Evolutionary conservation across 2,888 invertebrate genomes (phyloP).

Genomic region (Belgica antarctica): DNA sequence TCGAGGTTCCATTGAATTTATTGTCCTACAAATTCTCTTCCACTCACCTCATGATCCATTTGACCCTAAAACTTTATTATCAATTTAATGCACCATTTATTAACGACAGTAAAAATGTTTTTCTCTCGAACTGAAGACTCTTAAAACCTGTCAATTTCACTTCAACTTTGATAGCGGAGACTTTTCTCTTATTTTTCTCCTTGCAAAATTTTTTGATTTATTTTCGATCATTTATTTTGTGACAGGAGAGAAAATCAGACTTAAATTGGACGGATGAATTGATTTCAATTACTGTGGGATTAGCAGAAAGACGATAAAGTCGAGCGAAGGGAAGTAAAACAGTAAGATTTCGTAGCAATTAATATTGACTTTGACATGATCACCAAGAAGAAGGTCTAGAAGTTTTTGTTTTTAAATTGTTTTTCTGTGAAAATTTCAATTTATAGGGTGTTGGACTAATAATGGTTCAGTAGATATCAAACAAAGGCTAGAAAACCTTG

Average conservation of each 20-base stretch:
- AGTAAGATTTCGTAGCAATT: slow-evolving; percentile 30
- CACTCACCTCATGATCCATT: not conserved
- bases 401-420: not conserved
- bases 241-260: slow-evolving; percentile 20
- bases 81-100: slow-evolving; percentile 30
- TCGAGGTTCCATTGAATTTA: too few species aligned
- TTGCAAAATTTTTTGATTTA: slow-evolving; percentile 19
- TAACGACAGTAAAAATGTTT: slow-evolving; percentile 24
- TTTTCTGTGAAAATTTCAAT: too few species aligned
- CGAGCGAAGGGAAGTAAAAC: not conserved
- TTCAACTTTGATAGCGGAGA: slow-evolving; percentile 18
- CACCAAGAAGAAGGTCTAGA: too few species aligned
- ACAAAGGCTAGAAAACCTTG: slow-evolving; percentile 2
- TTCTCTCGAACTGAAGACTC: not conserved
- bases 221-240: slow-evolving; percentile 33
- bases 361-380: slow-evolving; percentile 42
- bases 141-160: slow-evolving; percentile 29
- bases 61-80: slow-evolving; percentile 26
- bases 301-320: slow-evolving; percentile 18
- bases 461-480: too few species aligned
- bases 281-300: slow-evolving; percentile 42
- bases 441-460: too few species aligned
- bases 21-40: too few species aligned
- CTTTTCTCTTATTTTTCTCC: slow-evolving; percentile 10
- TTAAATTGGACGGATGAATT: slow-evolving; percentile 42